Conservation (phyloP, 2,888 invertebrate species). For the Arge pagana region DNA sequence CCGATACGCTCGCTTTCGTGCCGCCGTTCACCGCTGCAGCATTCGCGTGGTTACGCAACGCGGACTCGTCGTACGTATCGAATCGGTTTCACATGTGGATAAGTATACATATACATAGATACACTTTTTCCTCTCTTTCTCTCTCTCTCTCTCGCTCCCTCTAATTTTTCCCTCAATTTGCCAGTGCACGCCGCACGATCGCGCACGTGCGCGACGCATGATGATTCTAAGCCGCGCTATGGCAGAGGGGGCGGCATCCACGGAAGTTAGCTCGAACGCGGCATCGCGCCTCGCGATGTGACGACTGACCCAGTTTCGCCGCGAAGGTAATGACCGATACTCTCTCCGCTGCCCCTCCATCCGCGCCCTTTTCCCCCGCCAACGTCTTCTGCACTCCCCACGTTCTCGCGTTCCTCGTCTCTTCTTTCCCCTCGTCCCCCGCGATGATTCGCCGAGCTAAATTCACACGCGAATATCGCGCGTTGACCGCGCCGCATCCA, state of each 20-base stretch:
- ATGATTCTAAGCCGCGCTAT: no score
- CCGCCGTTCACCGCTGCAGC: background rate
- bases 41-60: background rate
- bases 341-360: slow-evolving; percentile 23
- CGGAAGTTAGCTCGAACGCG: slow-evolving; percentile 34
- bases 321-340: slow-evolving; percentile 59
- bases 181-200: slow-evolving; percentile 24
- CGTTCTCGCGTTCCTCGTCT: no score
- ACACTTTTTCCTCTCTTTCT: slow-evolving; percentile 4
- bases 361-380: no score
- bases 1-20: no score
- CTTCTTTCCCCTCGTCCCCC: no score
- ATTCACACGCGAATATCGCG: no score
- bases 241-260: slow-evolving; percentile 8
- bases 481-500: no score
- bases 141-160: background rate
- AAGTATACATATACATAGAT: slow-evolving; percentile 7
- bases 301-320: slow-evolving; percentile 58
- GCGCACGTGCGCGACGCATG: slow-evolving; percentile 32
- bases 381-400: no score
- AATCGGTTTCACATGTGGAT: background rate
- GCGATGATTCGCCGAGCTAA: no score
- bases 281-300: slow-evolving; percentile 50
- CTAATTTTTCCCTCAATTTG: slow-evolving; percentile 4
- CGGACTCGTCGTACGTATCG: background rate